Conservation (phyloP, 2,113 vertebrate genomes). For the Nerophis lumbriciformis region DNA sequence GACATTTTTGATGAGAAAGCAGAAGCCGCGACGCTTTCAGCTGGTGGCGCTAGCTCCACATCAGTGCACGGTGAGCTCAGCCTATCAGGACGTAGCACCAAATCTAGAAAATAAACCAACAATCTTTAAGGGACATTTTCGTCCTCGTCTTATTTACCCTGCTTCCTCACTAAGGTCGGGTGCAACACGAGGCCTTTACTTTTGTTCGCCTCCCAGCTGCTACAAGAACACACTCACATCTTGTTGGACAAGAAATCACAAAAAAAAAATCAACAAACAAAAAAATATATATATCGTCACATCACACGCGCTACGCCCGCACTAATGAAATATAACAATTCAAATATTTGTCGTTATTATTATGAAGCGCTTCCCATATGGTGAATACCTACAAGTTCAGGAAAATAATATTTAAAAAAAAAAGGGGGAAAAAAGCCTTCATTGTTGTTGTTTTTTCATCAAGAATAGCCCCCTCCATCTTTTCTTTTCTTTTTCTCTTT, state of each 20-base stretch:
- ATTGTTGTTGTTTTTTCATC: conserved; percentile 68
- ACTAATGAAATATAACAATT: conserved; percentile 89
- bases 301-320: conserved; percentile 87
- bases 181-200: conserved; percentile 71
- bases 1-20: too few relatives aligned
- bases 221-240: conserved; percentile 80
- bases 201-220: conserved; percentile 65
- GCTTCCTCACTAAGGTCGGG: conserved; percentile 58
- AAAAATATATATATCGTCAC: conserved; percentile 72
- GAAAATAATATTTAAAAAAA: conserved; percentile 60
- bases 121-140: conserved; percentile 28
- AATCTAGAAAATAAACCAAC: conserved; percentile 24
- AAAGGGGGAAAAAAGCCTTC: conserved; percentile 96
- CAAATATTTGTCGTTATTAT: conserved; percentile 69
- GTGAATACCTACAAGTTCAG: conserved; percentile 77
- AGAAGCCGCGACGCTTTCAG: too few relatives aligned
- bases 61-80: too few relatives aligned
- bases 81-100: background rate
- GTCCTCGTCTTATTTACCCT: conserved; percentile 45
- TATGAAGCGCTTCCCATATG: conserved; percentile 88
- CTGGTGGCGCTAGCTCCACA: too few relatives aligned
- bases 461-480: too few relatives aligned
- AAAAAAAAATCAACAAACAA: conserved; percentile 69
- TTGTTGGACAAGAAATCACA: conserved; percentile 73
- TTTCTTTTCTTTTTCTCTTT: conserved; percentile 83